A percentile compares a stretch with the other conserved stretches of the same genome.
Conservation (phyloP, 2,797 vertebrate species). For the Micromesistius poutassou region DNA sequence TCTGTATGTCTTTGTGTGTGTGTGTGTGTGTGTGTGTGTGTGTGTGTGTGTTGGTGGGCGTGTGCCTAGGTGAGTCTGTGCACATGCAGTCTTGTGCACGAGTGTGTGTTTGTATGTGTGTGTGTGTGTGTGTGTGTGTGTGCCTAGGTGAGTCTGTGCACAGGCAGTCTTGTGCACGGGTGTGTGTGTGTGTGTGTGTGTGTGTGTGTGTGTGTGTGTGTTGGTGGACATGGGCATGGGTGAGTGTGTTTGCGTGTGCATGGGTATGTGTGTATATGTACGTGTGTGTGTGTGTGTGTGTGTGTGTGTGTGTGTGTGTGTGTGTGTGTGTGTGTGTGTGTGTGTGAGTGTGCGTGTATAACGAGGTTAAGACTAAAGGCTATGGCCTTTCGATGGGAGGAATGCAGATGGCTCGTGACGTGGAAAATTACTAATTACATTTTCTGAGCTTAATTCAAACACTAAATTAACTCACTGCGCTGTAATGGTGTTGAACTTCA, state of each 20-base stretch:
- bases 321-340: neutral
- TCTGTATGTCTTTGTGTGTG: too few relatives aligned
- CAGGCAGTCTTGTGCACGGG: too few relatives aligned
- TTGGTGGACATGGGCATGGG: too few relatives aligned
- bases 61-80: too few relatives aligned
- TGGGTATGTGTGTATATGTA: too few relatives aligned
- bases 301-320: too few relatives aligned
- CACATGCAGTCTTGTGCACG: too few relatives aligned
- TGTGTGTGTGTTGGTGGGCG: neutral
- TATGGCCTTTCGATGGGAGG: neutral
- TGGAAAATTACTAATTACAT: neutral
- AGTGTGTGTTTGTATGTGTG: too few relatives aligned
- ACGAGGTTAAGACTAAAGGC: neutral
- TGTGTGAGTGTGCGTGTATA: neutral
- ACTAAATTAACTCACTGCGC: neutral
- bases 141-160: too few relatives aligned
- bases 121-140: too few relatives aligned
- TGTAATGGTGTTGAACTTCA: neutral
- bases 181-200: neutral
- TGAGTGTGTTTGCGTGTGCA: too few relatives aligned
- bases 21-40: neutral
- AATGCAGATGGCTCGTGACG: neutral
- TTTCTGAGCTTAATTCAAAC: neutral
- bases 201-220: neutral
- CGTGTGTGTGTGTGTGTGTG: too few relatives aligned